Percentiles rank a stretch among this genome's conserved stretches.
These are phyloP conservation scores for Orthonevra nobilis DNA, from an alignment of 2,888 invertebrate species.

Conservation along the genomic window DNA sequence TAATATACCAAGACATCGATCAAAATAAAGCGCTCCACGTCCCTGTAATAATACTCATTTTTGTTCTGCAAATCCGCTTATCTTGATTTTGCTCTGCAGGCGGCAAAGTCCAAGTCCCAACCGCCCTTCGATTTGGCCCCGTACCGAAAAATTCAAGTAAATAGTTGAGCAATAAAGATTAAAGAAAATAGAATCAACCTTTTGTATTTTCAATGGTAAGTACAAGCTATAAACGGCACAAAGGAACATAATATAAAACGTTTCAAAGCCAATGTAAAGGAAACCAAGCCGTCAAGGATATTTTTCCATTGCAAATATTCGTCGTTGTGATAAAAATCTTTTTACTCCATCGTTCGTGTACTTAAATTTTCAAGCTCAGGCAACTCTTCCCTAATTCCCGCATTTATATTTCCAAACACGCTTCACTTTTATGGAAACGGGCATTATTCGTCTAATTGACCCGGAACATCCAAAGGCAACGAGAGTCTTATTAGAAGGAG, in stretches of 20 bases:
- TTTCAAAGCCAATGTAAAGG: conserved; percentile 18
- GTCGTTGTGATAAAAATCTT: conserved; percentile 40
- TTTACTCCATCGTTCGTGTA: not conserved
- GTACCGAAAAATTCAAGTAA: conserved; percentile 36
- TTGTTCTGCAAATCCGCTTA: conserved; percentile 50
- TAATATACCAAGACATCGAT: conserved; percentile 52
- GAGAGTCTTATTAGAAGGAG: conserved; percentile 21
- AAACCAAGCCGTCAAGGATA: conserved; percentile 55
- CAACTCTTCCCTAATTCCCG: conserved; percentile 57
- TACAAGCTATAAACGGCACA: conserved; percentile 30
- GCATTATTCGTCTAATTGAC: conserved; percentile 64
- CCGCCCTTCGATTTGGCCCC: not conserved
- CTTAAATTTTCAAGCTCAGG: conserved; percentile 33
- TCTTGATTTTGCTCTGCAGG: conserved; percentile 13
- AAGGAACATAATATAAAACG: conserved; percentile 6
- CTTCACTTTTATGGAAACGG: conserved; percentile 59
- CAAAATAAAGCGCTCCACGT: conserved; percentile 63
- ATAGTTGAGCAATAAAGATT: conserved; percentile 59
- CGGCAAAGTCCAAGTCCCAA: not conserved
- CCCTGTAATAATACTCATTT: conserved; percentile 45
- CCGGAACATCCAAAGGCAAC: conserved; percentile 36
- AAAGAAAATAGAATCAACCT: conserved; percentile 58
- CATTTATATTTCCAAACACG: conserved; percentile 66
- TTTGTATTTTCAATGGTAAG: conserved; percentile 34
- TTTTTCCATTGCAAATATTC: conserved; percentile 38